phyloP scores from a whole-genome alignment of 2,888 invertebrate species.

The Dolomedes plantarius region DNA sequence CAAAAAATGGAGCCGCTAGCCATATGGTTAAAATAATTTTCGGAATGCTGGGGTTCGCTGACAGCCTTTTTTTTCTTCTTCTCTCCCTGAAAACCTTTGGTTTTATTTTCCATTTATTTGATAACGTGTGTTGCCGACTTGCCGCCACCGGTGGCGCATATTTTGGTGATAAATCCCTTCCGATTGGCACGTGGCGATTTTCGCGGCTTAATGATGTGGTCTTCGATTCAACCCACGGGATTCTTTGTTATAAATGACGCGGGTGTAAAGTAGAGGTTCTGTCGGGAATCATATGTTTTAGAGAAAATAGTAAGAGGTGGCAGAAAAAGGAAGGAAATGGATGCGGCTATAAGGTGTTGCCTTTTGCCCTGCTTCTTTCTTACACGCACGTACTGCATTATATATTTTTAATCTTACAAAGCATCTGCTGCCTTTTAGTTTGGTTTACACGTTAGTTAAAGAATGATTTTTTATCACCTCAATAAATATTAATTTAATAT shows the following conservation, averaged over 20 bases:
- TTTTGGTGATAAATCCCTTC: constrained; percentile 43
- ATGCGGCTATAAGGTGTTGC: no score
- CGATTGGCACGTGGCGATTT: constrained; percentile 33
- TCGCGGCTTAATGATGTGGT: constrained; percentile 29
- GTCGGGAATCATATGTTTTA: constrained; percentile 5
- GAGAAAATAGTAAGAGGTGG: background rate
- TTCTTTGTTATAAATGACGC: constrained; percentile 46
- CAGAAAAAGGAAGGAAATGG: no score
- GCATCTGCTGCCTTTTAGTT: no score
- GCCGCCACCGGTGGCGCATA: constrained; percentile 23
- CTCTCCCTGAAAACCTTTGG: background rate
- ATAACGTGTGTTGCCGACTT: background rate
- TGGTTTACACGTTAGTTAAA: no score
- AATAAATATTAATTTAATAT: no score
- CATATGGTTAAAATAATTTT: constrained; percentile 58
- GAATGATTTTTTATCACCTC: no score
- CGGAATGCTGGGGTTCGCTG: background rate
- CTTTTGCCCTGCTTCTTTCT: no score
- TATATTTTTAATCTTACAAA: no score
- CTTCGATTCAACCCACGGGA: constrained; percentile 29
- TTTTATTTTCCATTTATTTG: constrained; percentile 7
- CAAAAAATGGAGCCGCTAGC: constrained; percentile 40
- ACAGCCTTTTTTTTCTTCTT: no score
- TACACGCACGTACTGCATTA: no score
- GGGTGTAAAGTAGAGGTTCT: constrained; percentile 18